Evolutionary conservation across 2,888 invertebrate species (phyloP).

Genomic region (Caenorhabditis macrosperma): DNA sequence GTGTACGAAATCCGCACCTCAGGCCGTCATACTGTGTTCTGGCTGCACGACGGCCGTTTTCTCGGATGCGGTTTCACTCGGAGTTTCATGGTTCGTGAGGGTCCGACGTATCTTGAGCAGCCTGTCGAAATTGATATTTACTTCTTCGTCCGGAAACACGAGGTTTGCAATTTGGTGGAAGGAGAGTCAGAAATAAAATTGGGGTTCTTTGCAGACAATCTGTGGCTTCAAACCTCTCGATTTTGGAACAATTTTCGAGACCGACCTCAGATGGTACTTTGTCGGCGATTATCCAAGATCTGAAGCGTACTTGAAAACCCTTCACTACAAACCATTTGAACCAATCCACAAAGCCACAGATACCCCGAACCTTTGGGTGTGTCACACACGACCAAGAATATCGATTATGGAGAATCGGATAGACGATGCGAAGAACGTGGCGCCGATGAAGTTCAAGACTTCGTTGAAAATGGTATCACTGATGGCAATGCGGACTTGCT

Average conservation of each 20-base stretch:
- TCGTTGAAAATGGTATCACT: background rate
- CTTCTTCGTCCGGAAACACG: too few relatives aligned
- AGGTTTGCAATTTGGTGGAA: too few relatives aligned
- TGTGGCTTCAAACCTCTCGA: slow-evolving; percentile 6
- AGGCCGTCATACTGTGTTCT: slow-evolving; percentile 3
- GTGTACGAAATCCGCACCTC: slow-evolving; percentile 14
- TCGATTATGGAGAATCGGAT: background rate
- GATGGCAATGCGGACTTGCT: too few relatives aligned
- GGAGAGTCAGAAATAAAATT: too few relatives aligned
- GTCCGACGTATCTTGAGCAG: background rate
- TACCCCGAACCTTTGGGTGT: background rate
- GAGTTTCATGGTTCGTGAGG: background rate
- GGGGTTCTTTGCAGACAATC: too few relatives aligned
- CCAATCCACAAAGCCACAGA: background rate
- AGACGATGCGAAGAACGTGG: slow-evolving; percentile 8
- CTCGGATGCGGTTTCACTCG: slow-evolving; percentile 9
- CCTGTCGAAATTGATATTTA: too few relatives aligned
- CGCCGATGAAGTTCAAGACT: background rate
- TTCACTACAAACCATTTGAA: background rate
- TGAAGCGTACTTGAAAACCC: background rate
- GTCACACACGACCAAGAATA: background rate
- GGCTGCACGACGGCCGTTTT: slow-evolving; percentile 11
- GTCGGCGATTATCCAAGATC: slow-evolving; percentile 11
- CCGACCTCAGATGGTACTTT: background rate
- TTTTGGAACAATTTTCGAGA: slow-evolving; percentile 13